A percentile compares a stretch with the other conserved stretches of the same genome.
Evolutionary conservation across 2,888 invertebrate species (phyloP).

Genomic region (Xylota segnis): DNA sequence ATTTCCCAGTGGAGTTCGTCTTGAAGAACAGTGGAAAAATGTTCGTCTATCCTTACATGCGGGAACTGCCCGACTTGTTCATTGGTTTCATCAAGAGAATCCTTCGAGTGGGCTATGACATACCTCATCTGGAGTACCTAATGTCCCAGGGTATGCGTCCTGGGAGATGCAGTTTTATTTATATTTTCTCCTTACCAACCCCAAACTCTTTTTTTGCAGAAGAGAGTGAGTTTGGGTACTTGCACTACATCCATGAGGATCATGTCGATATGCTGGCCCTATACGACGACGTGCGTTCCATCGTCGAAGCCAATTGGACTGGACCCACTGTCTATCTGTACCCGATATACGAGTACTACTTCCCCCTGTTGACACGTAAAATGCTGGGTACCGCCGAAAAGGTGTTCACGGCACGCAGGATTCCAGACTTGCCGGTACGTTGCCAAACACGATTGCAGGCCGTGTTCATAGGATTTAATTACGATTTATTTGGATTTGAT

Average conservation of each 20-base stretch:
- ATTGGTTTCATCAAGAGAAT: constrained; percentile 82
- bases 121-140: constrained; percentile 83
- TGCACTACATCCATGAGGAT: constrained; percentile 81
- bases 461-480: constrained; percentile 80
- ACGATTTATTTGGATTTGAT: constrained; percentile 83
- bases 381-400: constrained; percentile 82
- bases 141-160: constrained; percentile 82
- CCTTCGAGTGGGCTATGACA: constrained; percentile 83
- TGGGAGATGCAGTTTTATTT: background rate
- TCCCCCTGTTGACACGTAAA: constrained; percentile 81
- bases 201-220: constrained; percentile 77
- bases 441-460: constrained; percentile 6
- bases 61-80: constrained; percentile 82
- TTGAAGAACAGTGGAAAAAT: constrained; percentile 81
- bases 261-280: constrained; percentile 82
- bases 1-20: constrained; percentile 80
- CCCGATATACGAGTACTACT: constrained; percentile 84
- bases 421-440: constrained; percentile 82
- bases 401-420: constrained; percentile 81
- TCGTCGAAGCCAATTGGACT: constrained; percentile 82
- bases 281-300: constrained; percentile 81
- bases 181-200: background rate
- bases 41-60: constrained; percentile 83
- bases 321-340: constrained; percentile 83
- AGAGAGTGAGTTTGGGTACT: constrained; percentile 79